A percentile compares a stretch with the other conserved stretches of the same genome.
These are phyloP conservation scores for Pachyrhynchus sulphureomaculatus DNA, from an alignment of 1,140 invertebrate species.

Conservation along the genomic window DNA sequence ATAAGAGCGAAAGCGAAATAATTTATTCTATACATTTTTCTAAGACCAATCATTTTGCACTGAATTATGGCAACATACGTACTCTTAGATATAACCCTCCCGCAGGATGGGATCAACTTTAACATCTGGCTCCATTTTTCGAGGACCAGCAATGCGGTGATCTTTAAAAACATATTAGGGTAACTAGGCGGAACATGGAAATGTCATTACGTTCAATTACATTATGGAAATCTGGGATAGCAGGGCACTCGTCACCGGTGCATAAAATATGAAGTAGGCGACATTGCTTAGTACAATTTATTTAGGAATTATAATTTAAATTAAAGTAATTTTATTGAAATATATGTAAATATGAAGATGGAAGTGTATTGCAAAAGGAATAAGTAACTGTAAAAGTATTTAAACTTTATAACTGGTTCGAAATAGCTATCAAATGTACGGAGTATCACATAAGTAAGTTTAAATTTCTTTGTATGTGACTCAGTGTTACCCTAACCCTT, in stretches of 20 bases:
- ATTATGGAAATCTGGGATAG: conserved; percentile 24
- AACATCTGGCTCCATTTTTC: conserved; percentile 22
- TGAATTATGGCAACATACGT: conserved; percentile 1
- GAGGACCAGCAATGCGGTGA: conserved; percentile 17
- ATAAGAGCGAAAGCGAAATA: too few relatives aligned
- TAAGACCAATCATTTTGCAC: not conserved
- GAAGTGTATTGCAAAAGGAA: too few relatives aligned
- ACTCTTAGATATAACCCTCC: not conserved
- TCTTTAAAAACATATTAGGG: conserved; percentile 30
- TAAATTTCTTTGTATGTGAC: too few relatives aligned
- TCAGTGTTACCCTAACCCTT: too few relatives aligned
- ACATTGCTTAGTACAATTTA: not conserved
- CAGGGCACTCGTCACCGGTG: not conserved
- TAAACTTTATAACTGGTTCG: too few relatives aligned
- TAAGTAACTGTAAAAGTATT: too few relatives aligned
- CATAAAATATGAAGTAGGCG: not conserved
- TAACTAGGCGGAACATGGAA: conserved; percentile 31
- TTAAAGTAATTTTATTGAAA: too few relatives aligned
- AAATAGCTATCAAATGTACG: too few relatives aligned
- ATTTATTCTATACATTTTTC: too few relatives aligned
- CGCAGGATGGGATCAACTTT: not conserved
- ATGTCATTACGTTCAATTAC: conserved; percentile 29
- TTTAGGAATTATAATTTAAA: too few relatives aligned
- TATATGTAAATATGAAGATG: too few relatives aligned
- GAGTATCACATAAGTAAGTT: too few relatives aligned